These are phyloP conservation scores for Pristionchus japonicus DNA, from an alignment of 2,888 invertebrate genomes.

Conservation along the genomic window DNA sequence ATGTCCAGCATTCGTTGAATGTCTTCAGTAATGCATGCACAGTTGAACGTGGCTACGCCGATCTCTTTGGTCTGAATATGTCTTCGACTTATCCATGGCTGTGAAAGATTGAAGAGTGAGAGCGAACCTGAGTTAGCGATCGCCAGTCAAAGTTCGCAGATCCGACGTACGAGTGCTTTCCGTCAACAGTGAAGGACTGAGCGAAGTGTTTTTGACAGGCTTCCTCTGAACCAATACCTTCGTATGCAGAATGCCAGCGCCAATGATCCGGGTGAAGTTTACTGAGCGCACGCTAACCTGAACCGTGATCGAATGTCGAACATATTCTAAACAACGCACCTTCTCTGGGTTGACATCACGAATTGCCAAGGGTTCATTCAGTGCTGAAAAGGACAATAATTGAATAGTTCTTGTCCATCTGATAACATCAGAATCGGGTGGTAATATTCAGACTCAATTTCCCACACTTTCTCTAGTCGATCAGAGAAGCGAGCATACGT, in stretches of 20 bases:
- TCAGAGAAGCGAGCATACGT: no score
- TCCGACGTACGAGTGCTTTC: conserved; percentile 90
- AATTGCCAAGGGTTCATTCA: background rate
- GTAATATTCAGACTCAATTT: no score
- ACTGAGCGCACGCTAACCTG: conserved; percentile 80
- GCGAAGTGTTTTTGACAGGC: background rate
- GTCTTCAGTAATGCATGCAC: conserved; percentile 87
- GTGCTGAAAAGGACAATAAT: background rate
- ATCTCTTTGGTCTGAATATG: conserved; percentile 80
- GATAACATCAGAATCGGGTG: no score
- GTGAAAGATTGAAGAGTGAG: no score
- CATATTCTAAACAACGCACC: background rate
- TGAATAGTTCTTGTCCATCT: no score
- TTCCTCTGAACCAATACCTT: conserved; percentile 82
- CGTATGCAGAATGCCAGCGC: conserved; percentile 91
- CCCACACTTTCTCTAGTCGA: no score
- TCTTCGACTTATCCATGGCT: no score
- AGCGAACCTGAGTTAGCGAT: conserved; percentile 84
- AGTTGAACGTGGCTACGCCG: conserved; percentile 87
- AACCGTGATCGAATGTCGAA: background rate
- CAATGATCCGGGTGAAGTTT: conserved; percentile 86
- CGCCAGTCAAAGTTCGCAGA: conserved; percentile 98
- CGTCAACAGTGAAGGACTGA: conserved; percentile 89
- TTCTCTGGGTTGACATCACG: conserved; percentile 3
- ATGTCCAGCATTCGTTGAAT: conserved; percentile 89